These are phyloP conservation scores for Hydra vulgaris DNA, from an alignment of 30 jellyfish, hydroid and myxozoan genomes.

Conservation along the genomic window DNA sequence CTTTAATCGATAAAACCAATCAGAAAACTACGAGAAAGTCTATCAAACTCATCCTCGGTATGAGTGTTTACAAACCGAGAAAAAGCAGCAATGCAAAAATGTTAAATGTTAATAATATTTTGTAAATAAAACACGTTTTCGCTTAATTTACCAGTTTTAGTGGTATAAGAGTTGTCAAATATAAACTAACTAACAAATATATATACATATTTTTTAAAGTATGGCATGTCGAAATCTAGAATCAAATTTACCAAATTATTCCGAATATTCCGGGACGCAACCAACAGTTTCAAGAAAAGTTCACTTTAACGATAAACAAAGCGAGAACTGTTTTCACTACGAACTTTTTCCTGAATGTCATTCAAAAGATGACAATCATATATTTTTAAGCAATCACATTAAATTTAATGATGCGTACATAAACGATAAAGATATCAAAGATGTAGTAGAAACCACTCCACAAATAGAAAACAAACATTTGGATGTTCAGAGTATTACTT, in stretches of 20 bases:
- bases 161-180: background rate
- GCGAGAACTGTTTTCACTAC: background rate
- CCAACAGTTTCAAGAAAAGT: background rate
- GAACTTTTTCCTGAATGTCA: background rate
- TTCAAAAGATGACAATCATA: background rate
- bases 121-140: background rate
- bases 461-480: background rate
- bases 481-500: constrained; percentile 15
- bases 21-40: background rate
- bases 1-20: background rate
- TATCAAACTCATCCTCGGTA: background rate
- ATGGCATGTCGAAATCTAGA: background rate
- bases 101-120: background rate
- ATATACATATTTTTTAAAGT: background rate
- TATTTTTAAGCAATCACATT: background rate
- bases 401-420: background rate
- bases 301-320: background rate
- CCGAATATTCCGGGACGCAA: background rate
- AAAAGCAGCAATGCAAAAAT: background rate
- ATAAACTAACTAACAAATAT: background rate
- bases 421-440: background rate
- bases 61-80: constrained; percentile 5
- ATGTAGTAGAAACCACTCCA: background rate
- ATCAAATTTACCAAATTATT: background rate
- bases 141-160: background rate